A percentile compares a stretch with the other conserved stretches of the same genome.
phyloP scores from a whole-genome alignment of 2,888 invertebrate genomes.

The Thalpophila matura region DNA sequence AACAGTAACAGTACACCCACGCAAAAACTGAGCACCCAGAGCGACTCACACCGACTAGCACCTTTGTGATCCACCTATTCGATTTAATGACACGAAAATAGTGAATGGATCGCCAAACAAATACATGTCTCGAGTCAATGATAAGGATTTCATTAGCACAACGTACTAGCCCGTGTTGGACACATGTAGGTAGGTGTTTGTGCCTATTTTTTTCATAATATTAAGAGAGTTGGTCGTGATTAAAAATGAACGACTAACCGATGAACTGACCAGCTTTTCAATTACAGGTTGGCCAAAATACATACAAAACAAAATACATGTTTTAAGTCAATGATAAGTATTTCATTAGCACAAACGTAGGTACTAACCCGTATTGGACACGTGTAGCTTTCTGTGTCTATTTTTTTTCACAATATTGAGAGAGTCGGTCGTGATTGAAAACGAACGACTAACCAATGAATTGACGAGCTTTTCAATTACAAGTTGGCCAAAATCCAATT shows the following conservation, averaged over 20 bases:
- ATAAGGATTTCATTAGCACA: constrained; percentile 81
- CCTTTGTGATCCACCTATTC: constrained; percentile 83
- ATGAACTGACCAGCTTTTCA: constrained; percentile 65
- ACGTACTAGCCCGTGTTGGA: constrained; percentile 55
- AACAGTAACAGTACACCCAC: constrained; percentile 87
- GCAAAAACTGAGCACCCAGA: constrained; percentile 84
- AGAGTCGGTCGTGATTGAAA: constrained; percentile 74
- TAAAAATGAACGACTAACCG: constrained; percentile 66
- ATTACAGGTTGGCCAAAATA: constrained; percentile 66
- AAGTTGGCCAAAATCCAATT: constrained; percentile 70
- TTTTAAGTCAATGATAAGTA: constrained; percentile 74
- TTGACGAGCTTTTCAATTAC: constrained; percentile 65
- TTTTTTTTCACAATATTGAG: constrained; percentile 69
- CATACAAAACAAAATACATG: constrained; percentile 75
- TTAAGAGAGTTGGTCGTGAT: constrained; percentile 74
- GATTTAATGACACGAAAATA: constrained; percentile 82
- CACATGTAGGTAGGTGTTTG: constrained; percentile 64
- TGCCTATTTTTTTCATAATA: constrained; percentile 68
- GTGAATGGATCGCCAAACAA: constrained; percentile 80
- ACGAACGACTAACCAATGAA: constrained; percentile 63
- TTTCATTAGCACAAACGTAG: constrained; percentile 79
- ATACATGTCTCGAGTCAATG: constrained; percentile 71
- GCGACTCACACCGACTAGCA: constrained; percentile 74
- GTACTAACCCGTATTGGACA: constrained; percentile 58
- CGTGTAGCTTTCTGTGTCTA: constrained; percentile 65